Conservation (phyloP, 2,797 vertebrate genomes). For the Dromococcyx pavoninus region DNA sequence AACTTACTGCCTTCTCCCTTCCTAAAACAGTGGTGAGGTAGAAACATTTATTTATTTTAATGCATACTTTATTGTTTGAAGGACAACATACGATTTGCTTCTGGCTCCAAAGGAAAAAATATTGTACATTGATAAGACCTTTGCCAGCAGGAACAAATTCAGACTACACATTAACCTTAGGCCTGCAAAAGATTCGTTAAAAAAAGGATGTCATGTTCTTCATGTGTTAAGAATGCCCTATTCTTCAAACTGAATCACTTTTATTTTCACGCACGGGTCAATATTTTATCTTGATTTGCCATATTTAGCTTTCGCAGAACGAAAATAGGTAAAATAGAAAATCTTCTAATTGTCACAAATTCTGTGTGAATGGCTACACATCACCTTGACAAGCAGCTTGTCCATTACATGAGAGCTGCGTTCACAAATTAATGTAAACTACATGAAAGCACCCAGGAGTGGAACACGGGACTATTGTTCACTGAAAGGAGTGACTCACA, state of each 20-base stretch:
- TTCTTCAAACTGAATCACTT: slow-evolving; percentile 33
- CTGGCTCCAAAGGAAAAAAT: not conserved
- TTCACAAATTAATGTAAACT: slow-evolving; percentile 63
- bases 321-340: slow-evolving; percentile 38
- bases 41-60: not conserved
- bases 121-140: not conserved
- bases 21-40: not conserved
- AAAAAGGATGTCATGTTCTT: not conserved
- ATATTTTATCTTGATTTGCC: slow-evolving; percentile 57
- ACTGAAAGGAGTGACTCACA: slow-evolving; percentile 36
- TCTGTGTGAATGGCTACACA: not conserved
- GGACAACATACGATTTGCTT: not conserved
- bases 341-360: slow-evolving; percentile 44
- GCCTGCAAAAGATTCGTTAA: not conserved
- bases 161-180: not conserved
- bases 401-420: slow-evolving; percentile 11
- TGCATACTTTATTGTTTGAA: not conserved
- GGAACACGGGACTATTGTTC: slow-evolving; percentile 44
- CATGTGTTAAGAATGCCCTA: not conserved
- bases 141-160: not conserved
- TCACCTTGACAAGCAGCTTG: slow-evolving; percentile 62
- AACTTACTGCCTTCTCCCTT: not conserved
- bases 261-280: slow-evolving; percentile 38
- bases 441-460: slow-evolving; percentile 20
- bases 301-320: slow-evolving; percentile 7